Conservation (phyloP, 2,113 vertebrate species). For the Hiodon tergisus region DNA sequence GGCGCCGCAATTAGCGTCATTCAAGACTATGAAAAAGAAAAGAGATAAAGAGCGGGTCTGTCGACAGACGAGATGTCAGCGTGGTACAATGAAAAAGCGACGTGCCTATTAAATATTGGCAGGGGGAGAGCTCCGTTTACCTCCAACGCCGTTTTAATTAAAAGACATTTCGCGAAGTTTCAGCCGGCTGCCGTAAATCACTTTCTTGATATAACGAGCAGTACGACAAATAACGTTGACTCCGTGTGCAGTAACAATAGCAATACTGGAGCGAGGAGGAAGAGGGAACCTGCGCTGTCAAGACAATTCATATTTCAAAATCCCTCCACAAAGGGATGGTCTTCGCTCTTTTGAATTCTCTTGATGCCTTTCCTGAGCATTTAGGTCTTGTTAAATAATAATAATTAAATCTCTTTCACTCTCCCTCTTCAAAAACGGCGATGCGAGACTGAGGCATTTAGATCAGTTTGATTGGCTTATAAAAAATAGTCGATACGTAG, state of each 20-base stretch:
- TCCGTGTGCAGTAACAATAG: slow-evolving; percentile 8
- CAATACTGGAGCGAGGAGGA: no score
- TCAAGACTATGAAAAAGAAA: neutral
- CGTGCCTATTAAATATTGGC: slow-evolving; percentile 12
- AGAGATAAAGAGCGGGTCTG: neutral
- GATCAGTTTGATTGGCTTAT: slow-evolving; percentile 1
- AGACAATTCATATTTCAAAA: slow-evolving; percentile 16
- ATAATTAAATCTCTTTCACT: slow-evolving; percentile 13
- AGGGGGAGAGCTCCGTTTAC: slow-evolving; percentile 1
- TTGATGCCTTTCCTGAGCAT: slow-evolving; percentile 6
- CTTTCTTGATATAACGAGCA: neutral
- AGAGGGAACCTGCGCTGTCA: slow-evolving; percentile 6
- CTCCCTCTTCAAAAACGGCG: neutral
- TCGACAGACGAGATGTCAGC: neutral
- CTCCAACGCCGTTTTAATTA: slow-evolving; percentile 1
- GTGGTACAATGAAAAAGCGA: slow-evolving; percentile 5
- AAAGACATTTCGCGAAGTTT: slow-evolving; percentile 9
- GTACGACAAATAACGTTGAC: slow-evolving; percentile 4
- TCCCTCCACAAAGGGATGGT: neutral
- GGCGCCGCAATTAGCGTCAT: neutral
- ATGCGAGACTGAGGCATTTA: neutral
- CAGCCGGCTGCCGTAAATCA: slow-evolving; percentile 8
- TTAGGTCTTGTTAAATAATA: slow-evolving; percentile 17
- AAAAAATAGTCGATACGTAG: neutral
- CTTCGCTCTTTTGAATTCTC: slow-evolving; percentile 18